These are phyloP conservation scores for Apoderus coryli DNA, from an alignment of 2,888 invertebrate species.

Conservation along the genomic window DNA sequence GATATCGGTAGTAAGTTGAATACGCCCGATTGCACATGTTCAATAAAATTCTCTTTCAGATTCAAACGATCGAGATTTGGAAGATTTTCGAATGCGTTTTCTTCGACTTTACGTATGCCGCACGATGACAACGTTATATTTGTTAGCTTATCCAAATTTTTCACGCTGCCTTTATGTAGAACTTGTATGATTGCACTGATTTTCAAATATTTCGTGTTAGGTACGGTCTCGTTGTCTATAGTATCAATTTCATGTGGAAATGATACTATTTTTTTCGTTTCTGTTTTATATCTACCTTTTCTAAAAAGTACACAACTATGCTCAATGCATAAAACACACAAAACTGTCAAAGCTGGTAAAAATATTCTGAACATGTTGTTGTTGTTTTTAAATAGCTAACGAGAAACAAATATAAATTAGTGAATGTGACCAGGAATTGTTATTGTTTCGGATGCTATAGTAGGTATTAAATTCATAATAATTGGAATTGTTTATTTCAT, in stretches of 20 bases:
- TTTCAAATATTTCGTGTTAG: slow-evolving; percentile 14
- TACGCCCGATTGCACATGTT: slow-evolving; percentile 16
- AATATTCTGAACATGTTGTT: too few relatives aligned
- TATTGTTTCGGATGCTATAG: too few relatives aligned
- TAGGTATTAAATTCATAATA: too few relatives aligned
- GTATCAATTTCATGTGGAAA: not conserved
- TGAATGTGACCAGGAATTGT: too few relatives aligned
- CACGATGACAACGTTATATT: slow-evolving; percentile 14
- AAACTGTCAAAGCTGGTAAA: too few relatives aligned
- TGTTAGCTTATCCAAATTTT: slow-evolving; percentile 19
- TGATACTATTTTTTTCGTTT: slow-evolving; percentile 10
- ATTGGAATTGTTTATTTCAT: too few relatives aligned
- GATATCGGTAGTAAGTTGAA: slow-evolving; percentile 17
- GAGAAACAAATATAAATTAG: too few relatives aligned
- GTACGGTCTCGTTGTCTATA: slow-evolving; percentile 1
- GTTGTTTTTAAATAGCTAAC: too few relatives aligned
- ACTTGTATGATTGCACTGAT: slow-evolving; percentile 15
- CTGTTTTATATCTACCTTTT: slow-evolving; percentile 16
- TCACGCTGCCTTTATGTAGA: slow-evolving; percentile 16
- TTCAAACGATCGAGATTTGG: slow-evolving; percentile 16
- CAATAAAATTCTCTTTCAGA: slow-evolving; percentile 18
- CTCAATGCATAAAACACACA: too few relatives aligned
- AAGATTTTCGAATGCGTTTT: slow-evolving; percentile 18
- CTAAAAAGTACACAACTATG: slow-evolving; percentile 15
- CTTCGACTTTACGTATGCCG: slow-evolving; percentile 14